Evolutionary conservation across 2,888 invertebrate genomes (phyloP), one percentile per base, ranked within the genome.

Genomic region (Marasmarcha lunaedactyla): DNA sequence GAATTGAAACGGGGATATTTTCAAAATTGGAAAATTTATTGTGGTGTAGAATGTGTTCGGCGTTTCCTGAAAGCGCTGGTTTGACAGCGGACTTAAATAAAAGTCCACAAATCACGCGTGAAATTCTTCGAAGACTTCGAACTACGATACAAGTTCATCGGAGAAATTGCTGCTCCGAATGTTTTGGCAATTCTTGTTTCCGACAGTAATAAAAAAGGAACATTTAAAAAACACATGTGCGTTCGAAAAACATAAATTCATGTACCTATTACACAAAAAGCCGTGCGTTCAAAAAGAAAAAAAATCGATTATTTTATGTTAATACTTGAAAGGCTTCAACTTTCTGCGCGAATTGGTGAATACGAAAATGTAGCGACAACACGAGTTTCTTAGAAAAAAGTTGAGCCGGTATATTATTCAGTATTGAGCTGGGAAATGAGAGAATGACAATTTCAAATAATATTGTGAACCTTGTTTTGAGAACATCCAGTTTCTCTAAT

Each of bases 111-210:
- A 79, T 77, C 76, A 77, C 73, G 74, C 79, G 78, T 79, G 77
- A 79, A 81, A 81, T 81, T 74, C n/a, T n/a, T n/a, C n/a, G n/a
- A n/a, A n/a, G 78, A 74, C 66, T 78, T 77, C 68, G 67, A 67
- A 55, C 67, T 65, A 56, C 44, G 48, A 57, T 63, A 62, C 57
- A 64, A 70, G 68, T 65, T 20, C 66, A 69, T 69, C 71, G 71
- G 59, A 57, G 55, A 62, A 60, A 54, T 55, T 53, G 50, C 58
- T 61, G 66, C 63, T 64, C 63, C 50, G 48, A 47, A 48, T 46
- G 42, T 38, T 15, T 37, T 15, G 37, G 30, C 27, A 25, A n/a
- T 35, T 11, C n/a, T 15, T 35, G 37, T 42, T 45, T 40, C 42
- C 43, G 45, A 42, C 36, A 36, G 35, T 35, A 39, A 43, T n/a